These are phyloP conservation scores for Melanargia galathea DNA, from an alignment of 2,888 invertebrate genomes.

Conservation along the genomic window DNA sequence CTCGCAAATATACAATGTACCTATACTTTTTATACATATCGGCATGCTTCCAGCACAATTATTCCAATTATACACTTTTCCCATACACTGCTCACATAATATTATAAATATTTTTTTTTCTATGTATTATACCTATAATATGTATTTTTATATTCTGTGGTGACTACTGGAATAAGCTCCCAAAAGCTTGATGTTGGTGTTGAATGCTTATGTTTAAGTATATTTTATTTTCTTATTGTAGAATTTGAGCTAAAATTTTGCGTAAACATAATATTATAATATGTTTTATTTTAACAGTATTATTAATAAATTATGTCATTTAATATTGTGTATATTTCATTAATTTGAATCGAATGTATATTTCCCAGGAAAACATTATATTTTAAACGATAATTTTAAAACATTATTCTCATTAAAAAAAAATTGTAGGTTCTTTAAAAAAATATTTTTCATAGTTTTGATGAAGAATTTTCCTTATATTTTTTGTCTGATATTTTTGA, in stretches of 20 bases:
- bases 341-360: no score
- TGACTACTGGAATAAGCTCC: constrained; percentile 27
- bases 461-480: no score
- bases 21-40: constrained; percentile 24
- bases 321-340: not conserved
- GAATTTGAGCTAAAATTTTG: constrained; percentile 20
- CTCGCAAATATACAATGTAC: constrained; percentile 25
- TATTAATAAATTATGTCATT: not conserved
- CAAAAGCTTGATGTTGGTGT: constrained; percentile 33
- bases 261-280: not conserved
- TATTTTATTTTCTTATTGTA: constrained; percentile 25
- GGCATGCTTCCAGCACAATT: constrained; percentile 42
- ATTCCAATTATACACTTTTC: constrained; percentile 36
- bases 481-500: not conserved
- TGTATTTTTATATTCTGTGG: constrained; percentile 34
- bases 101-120: constrained; percentile 4
- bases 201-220: constrained; percentile 29
- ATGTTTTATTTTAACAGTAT: not conserved
- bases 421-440: no score
- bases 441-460: no score
- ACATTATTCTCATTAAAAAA: not conserved
- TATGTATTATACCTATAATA: constrained; percentile 29
- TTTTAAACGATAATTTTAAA: not conserved
- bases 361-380: not conserved
- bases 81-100: constrained; percentile 38